Evolutionary conservation across 2,888 invertebrate species (phyloP).

Genomic region (Dioctria linearis): DNA sequence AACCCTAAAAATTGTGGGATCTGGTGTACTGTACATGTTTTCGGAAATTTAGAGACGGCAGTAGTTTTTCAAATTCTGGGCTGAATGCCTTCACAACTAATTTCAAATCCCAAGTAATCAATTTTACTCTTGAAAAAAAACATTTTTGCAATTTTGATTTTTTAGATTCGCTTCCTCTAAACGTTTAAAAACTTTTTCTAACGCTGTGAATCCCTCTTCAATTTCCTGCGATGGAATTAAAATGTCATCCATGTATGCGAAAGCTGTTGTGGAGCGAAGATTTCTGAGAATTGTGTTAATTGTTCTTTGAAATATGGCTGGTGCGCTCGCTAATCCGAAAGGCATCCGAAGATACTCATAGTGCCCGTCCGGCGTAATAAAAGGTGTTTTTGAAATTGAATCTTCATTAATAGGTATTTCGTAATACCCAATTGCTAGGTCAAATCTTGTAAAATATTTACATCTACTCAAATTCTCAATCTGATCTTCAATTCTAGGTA

Average conservation of each 20-base stretch:
- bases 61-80: constrained; percentile 60
- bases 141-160: constrained; percentile 56
- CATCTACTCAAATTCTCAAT: constrained; percentile 61
- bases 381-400: constrained; percentile 56
- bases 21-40: constrained; percentile 60
- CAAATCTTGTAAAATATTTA: constrained; percentile 62
- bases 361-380: constrained; percentile 58
- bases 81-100: constrained; percentile 60
- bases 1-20: too few species aligned
- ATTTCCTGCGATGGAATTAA: constrained; percentile 59
- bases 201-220: too few species aligned
- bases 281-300: constrained; percentile 55
- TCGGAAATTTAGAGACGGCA: constrained; percentile 58
- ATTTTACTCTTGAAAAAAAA: constrained; percentile 58
- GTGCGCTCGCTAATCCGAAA: too few species aligned
- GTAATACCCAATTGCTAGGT: constrained; percentile 61
- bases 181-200: too few species aligned
- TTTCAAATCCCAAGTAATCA: constrained; percentile 61
- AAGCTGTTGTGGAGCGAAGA: constrained; percentile 37
- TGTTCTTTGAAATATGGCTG: constrained; percentile 62
- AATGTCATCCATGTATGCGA: too few species aligned
- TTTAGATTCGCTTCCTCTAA: constrained; percentile 44
- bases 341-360: constrained; percentile 63
- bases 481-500: constrained; percentile 63
- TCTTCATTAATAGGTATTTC: constrained; percentile 61